Conservation (phyloP, 30 jellyfish, hydroid and myxozoan species). For the Turritopsis dohrnii region DNA sequence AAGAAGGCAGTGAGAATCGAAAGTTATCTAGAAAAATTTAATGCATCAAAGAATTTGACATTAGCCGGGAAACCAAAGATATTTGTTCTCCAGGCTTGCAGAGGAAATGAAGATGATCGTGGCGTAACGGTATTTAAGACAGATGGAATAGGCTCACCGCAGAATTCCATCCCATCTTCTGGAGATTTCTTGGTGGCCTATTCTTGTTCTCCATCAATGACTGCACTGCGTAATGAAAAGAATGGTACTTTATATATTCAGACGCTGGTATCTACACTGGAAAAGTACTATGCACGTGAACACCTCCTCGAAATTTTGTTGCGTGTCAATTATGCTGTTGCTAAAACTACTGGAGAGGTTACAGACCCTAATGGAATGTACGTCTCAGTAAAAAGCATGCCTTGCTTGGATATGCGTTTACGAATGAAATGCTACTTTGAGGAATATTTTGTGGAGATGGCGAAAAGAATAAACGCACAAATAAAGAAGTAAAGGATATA, state of each 20-base stretch:
- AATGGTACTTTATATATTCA: slow-evolving; percentile 60
- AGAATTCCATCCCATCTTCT: slow-evolving; percentile 27
- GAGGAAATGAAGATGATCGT: slow-evolving; percentile 57
- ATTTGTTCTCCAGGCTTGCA: slow-evolving; percentile 71
- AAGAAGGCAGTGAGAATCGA: slow-evolving; percentile 14
- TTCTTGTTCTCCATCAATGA: slow-evolving; percentile 34
- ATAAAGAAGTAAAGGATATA: slow-evolving; percentile 1
- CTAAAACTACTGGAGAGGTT: not conserved
- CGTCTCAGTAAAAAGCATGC: slow-evolving; percentile 32
- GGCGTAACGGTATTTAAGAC: not conserved
- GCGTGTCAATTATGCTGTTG: slow-evolving; percentile 50
- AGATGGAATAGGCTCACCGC: not conserved
- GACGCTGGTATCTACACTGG: slow-evolving; percentile 28
- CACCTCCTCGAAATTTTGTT: slow-evolving; percentile 51
- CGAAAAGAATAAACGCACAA: not conserved
- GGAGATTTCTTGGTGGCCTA: slow-evolving; percentile 66
- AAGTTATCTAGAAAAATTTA: slow-evolving; percentile 27
- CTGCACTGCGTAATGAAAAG: slow-evolving; percentile 20
- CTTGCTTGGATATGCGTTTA: slow-evolving; percentile 60
- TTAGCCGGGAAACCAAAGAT: slow-evolving; percentile 52
- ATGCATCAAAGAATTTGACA: slow-evolving; percentile 42
- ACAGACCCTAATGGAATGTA: not conserved
- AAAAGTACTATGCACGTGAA: slow-evolving; percentile 22
- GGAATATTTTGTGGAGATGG: not conserved
- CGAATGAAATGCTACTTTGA: slow-evolving; percentile 46